Evolutionary conservation across 1,140 invertebrate species (phyloP).

Genomic region (Lasioglossum albipes): DNA sequence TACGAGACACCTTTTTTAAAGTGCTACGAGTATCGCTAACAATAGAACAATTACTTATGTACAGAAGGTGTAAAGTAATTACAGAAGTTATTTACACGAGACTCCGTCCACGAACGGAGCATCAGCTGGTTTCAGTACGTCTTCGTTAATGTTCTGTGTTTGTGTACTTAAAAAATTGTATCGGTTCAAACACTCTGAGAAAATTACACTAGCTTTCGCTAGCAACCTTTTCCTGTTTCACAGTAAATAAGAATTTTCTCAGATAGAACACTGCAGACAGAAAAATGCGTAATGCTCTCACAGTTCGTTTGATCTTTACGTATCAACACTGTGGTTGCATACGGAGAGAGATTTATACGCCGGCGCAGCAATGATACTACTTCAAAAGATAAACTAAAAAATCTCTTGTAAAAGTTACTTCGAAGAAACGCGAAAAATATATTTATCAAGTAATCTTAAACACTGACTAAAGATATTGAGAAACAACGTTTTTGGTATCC

Average conservation of each 20-base stretch:
- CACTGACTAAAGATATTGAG: background rate
- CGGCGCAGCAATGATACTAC: background rate
- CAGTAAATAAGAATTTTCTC: background rate
- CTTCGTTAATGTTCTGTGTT: background rate
- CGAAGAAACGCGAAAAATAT: too few relatives aligned
- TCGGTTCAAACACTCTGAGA: background rate
- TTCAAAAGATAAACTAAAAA: background rate
- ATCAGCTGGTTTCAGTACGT: background rate
- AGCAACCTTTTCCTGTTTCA: background rate
- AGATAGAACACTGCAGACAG: background rate
- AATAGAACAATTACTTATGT: conserved; percentile 34
- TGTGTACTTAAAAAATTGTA: background rate
- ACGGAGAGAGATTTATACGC: background rate
- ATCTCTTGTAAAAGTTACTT: background rate
- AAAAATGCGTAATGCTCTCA: background rate
- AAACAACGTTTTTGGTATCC: too few relatives aligned
- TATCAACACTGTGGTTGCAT: background rate
- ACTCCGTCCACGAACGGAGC: background rate
- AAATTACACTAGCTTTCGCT: background rate
- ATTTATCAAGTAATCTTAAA: too few relatives aligned
- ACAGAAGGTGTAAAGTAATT: conserved; percentile 45
- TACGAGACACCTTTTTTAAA: background rate
- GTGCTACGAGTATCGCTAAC: conserved; percentile 1
- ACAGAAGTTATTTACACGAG: conserved; percentile 34
- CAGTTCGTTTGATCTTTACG: background rate